These are phyloP conservation scores for Drosophila tristis DNA, from an alignment of 1,140 invertebrate genomes.

Conservation along the genomic window DNA sequence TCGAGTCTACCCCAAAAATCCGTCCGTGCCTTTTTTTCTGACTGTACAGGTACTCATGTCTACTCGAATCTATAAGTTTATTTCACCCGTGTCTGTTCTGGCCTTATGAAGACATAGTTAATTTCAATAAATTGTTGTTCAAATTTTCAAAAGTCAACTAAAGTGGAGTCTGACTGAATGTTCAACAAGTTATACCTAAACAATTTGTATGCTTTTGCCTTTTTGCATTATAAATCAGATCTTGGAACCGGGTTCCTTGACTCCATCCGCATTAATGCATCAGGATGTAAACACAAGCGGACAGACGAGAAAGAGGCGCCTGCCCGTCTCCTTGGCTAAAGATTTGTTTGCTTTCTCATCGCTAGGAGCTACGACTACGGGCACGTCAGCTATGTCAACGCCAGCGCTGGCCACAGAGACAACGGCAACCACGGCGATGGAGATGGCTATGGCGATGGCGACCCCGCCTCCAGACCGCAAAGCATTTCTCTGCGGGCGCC, in stretches of 20 bases:
- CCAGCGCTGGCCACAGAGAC: slow-evolving; percentile 8
- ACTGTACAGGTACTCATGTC: too few relatives aligned
- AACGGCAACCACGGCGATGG: slow-evolving; percentile 5
- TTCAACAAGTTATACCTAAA: slow-evolving; percentile 33
- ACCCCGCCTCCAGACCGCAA: slow-evolving; percentile 29
- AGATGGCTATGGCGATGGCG: slow-evolving; percentile 17
- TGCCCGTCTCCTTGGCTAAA: slow-evolving; percentile 28
- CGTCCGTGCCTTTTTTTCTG: too few relatives aligned
- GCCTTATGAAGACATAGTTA: too few relatives aligned
- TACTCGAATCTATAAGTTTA: too few relatives aligned
- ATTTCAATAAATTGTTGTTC: too few relatives aligned
- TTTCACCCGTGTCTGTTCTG: too few relatives aligned
- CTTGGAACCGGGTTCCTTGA: slow-evolving; percentile 1
- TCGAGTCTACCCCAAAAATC: too few relatives aligned
- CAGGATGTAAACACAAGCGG: slow-evolving; percentile 31
- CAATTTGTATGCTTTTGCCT: slow-evolving; percentile 16
- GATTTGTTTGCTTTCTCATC: slow-evolving; percentile 58
- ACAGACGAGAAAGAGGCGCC: neutral
- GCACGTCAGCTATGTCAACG: slow-evolving; percentile 54
- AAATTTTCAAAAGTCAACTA: neutral
- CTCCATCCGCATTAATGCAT: slow-evolving; percentile 43
- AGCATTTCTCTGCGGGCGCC: slow-evolving; percentile 52
- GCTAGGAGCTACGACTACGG: slow-evolving; percentile 29
- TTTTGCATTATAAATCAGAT: slow-evolving; percentile 39
- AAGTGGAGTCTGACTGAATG: slow-evolving; percentile 7